Base-by-base conservation (phyloP, 2,113 vertebrate species). In the Sarotherodon lohbergeri region DNA sequence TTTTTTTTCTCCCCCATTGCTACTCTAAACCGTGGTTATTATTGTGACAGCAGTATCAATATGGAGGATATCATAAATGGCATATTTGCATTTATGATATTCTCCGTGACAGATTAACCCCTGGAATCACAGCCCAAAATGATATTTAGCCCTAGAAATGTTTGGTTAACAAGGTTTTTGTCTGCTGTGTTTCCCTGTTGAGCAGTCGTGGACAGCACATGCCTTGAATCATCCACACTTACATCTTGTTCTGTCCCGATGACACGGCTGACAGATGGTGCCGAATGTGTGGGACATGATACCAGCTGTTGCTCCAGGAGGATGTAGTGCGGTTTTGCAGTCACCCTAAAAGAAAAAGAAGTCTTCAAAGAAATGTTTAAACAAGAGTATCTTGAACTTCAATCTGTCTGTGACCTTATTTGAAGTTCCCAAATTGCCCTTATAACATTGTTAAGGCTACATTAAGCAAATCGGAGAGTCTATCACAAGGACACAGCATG, bases 201-300 rank as follows among this genome's bases (percentile, higher is more conserved):
- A 91, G 50, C 87, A 90, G 91, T 79, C 73, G 43, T 85, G 88
- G 81, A 89, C 83, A 86, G 80, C 89, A 90, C 93, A 90, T 87
- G 93, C 88, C 85, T 91, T 94, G 90, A 94, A 91, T 95, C 95
- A 93, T 86, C 91, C 89, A 92, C 94, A 92, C 93, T 92, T 94
- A 92, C 91, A 93, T 95, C 85, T 91, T 83, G 93, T 94, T 85
- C 94, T 90, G 89, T 93, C 90, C 90, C 14, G 61, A 82, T 95
- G 94, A 95, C 93, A 93, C 83, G 59, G 82, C 79, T 92, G 90
- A 93, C 95, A 96, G 94, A 95, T 94, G 95, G 92, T 91, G 91
- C 79, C 3, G 71, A 94, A 91, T 90, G 93, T 93, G 94, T 95
- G 92, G 93, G 94, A 95, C 89, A 93, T 59, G 84, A 90, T 82